Percentiles rank a stretch among this genome's conserved stretches.
Evolutionary conservation across 1,140 invertebrate genomes (phyloP).

Genomic region (Drosophila arizonae): DNA sequence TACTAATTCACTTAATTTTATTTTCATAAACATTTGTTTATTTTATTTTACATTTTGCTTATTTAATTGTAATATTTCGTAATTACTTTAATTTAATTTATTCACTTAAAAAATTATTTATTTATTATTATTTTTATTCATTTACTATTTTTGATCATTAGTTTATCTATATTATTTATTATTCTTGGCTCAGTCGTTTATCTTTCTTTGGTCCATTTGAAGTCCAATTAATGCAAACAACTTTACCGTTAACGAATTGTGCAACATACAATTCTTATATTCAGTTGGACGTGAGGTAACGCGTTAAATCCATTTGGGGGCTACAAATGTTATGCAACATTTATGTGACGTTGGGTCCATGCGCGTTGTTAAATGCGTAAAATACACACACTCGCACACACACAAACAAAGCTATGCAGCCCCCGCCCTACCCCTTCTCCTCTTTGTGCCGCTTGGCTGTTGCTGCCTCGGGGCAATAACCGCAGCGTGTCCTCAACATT

Average conservation of each 20-base stretch:
- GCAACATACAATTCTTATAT: slow-evolving; percentile 22
- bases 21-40: too few species aligned
- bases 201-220: too few species aligned
- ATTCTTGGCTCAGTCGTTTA: too few species aligned
- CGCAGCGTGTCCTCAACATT: slow-evolving; percentile 68
- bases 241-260: neutral
- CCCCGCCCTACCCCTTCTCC: too few species aligned
- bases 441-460: slow-evolving; percentile 9
- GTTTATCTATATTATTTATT: too few species aligned
- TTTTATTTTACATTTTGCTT: too few species aligned
- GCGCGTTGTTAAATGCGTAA: slow-evolving; percentile 68
- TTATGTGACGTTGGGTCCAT: slow-evolving; percentile 36
- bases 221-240: neutral
- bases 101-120: too few species aligned
- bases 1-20: too few species aligned
- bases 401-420: neutral
- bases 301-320: slow-evolving; percentile 36
- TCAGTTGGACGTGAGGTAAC: slow-evolving; percentile 19
- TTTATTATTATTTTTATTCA: too few species aligned
- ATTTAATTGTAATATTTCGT: too few species aligned
- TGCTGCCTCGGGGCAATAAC: slow-evolving; percentile 69
- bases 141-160: too few species aligned
- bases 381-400: slow-evolving; percentile 52
- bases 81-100: too few species aligned
- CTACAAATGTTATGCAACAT: slow-evolving; percentile 59